These are phyloP conservation scores for Oryzias javanicus DNA, from an alignment of 2,113 vertebrate genomes.

Conservation along the genomic window DNA sequence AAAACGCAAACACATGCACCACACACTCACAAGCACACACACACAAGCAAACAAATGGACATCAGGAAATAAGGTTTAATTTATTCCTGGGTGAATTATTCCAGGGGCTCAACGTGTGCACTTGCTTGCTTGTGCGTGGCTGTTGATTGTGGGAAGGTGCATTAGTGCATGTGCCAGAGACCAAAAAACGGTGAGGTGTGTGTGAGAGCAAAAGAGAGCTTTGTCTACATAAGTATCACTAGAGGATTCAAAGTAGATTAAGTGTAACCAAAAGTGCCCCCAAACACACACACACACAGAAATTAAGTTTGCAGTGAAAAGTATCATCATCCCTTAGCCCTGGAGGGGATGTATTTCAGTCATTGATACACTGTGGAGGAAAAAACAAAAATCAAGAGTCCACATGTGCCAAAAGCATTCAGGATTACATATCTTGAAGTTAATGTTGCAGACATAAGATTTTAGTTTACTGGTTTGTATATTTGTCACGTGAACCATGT, in stretches of 20 bases:
- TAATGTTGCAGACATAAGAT: neutral
- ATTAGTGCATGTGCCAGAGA: conserved; percentile 26
- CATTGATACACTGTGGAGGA: conserved; percentile 23
- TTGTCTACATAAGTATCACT: conserved; percentile 28
- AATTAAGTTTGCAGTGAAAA: conserved; percentile 30
- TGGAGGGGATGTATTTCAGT: conserved; percentile 22
- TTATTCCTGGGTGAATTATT: conserved; percentile 48
- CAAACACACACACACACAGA: conserved; percentile 19
- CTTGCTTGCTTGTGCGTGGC: conserved; percentile 1
- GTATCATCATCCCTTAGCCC: conserved; percentile 23
- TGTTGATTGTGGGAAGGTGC: conserved; percentile 21
- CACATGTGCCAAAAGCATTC: conserved; percentile 1
- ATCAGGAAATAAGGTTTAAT: conserved; percentile 38
- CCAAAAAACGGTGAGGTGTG: conserved; percentile 13
- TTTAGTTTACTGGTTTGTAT: conserved; percentile 23
- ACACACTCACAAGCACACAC: neutral
- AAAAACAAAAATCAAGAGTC: neutral
- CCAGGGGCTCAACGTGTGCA: conserved; percentile 23
- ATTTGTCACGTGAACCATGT: conserved; percentile 34
- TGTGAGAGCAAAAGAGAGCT: conserved; percentile 5
- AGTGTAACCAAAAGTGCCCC: conserved; percentile 40
- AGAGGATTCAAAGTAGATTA: conserved; percentile 45
- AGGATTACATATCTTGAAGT: conserved; percentile 6
- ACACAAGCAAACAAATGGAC: conserved; percentile 14
- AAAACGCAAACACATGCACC: conserved; percentile 10